Evolutionary conservation across 2,888 invertebrate genomes (phyloP), one percentile per base, ranked within the genome.

Genomic region (Gisinianus flammeolus): DNA sequence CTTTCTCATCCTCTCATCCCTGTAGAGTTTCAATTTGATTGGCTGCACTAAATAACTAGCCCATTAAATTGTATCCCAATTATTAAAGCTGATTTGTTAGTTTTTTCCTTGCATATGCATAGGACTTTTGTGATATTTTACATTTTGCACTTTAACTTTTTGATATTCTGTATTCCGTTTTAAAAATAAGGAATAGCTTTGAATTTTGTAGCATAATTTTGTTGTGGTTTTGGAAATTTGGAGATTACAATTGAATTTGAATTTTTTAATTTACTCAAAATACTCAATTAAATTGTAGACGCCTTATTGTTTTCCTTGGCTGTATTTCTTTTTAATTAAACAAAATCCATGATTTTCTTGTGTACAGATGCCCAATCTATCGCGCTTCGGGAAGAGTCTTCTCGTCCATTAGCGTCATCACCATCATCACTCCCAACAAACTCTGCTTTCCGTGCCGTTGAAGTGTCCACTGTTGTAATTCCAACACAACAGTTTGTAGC

Each of bases 391-490:
- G 62, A 62, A 16, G 62, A 62, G 26, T 26, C 26, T 5, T 12
- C 44, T 44, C 44, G 44, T 44, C 1, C 44, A 44, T 44, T 44
- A 44, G 6, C 44, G 19, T 19, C 44, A 58, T 5, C 58, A 22
- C 58, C 24, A 67, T 12, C 66, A 31, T 24, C 31, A 31, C 33
- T 28, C 8, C 72, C 72, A 31, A 22, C 77, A 26, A 70, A 77
- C 66, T 16, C 77, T 4, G 44, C 77, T 52, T 77, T 77, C 77
- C 77, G 71, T 71, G 77, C 77, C 35, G 62, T 83, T 19, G 83
- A 83, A 70, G 81, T 80, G 28, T 79, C 82, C 0, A 83, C 82
- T 6, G 67, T 80, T 0, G 81, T 81, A 24, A 80, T 84, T 35
- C 84, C 83, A 10, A 77, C 81, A 0, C 79, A 79, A 54, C 79